These are phyloP conservation scores for Neodiprion lecontei DNA, from an alignment of 1,140 invertebrate genomes.

Conservation along the genomic window DNA sequence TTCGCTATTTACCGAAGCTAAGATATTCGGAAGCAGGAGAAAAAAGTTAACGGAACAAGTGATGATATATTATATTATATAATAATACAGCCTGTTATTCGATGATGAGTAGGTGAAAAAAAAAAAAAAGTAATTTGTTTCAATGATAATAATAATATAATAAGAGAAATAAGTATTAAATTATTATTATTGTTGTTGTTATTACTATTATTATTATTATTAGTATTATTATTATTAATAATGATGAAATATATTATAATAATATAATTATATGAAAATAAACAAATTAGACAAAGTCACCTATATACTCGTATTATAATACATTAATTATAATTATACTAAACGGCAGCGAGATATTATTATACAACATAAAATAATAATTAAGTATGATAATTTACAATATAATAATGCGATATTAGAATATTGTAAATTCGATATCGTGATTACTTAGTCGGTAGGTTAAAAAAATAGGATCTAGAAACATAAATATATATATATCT, in stretches of 20 bases:
- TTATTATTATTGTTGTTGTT: slow-evolving; percentile 30
- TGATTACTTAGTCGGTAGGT: not conserved
- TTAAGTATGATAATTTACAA: too few relatives aligned
- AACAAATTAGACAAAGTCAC: not conserved
- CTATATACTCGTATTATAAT: not conserved
- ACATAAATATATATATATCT: too few relatives aligned
- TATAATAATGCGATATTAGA: not conserved
- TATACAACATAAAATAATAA: too few relatives aligned
- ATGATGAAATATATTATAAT: not conserved
- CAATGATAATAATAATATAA: slow-evolving; percentile 47
- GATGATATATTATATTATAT: slow-evolving; percentile 23
- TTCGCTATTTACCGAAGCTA: not conserved
- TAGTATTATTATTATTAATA: too few relatives aligned
- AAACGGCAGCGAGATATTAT: not conserved
- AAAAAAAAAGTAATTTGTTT: slow-evolving; percentile 40
- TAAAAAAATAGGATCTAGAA: not conserved
- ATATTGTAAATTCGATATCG: slow-evolving; percentile 4
- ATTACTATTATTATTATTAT: too few relatives aligned
- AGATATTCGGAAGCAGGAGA: slow-evolving; percentile 24
- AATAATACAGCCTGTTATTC: not conserved
- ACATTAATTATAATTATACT: too few relatives aligned
- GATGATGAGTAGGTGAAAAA: slow-evolving; percentile 36
- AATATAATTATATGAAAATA: not conserved
- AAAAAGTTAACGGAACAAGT: slow-evolving; percentile 26
- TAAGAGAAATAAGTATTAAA: slow-evolving; percentile 42